Percentiles rank a stretch among this genome's conserved stretches.
Evolutionary conservation across 2,797 vertebrate genomes (phyloP).

Genomic region (Lagorchestes hirsutus): DNA sequence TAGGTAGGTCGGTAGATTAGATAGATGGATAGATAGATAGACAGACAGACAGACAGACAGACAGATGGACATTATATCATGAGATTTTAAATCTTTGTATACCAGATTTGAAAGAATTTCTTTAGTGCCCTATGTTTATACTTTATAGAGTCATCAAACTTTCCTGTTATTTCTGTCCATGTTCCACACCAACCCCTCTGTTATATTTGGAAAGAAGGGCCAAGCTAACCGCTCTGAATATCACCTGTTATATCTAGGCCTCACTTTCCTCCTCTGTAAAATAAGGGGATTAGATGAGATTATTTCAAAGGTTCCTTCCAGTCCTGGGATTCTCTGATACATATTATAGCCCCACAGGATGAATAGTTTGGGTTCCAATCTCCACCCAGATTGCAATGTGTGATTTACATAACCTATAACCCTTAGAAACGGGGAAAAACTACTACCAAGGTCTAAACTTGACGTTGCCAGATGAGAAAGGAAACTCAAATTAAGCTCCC

Average conservation of each 20-base stretch:
- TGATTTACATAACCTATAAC: background rate
- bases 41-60: fast-evolving
- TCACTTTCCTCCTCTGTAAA: background rate
- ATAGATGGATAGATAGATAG: too few relatives aligned
- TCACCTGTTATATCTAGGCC: background rate
- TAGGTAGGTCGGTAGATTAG: background rate
- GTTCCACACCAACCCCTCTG: background rate
- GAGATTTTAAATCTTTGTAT: background rate
- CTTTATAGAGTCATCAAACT: background rate
- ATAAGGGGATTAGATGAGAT: background rate
- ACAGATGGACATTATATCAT: background rate
- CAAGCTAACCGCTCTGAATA: background rate
- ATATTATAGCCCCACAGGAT: background rate
- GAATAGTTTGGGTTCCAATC: background rate
- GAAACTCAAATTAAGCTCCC: background rate
- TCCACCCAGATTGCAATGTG: background rate
- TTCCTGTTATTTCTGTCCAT: background rate
- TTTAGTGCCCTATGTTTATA: background rate
- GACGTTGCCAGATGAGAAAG: background rate
- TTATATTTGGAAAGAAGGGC: background rate
- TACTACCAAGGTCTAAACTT: background rate
- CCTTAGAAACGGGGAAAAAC: background rate
- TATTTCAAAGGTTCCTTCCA: background rate
- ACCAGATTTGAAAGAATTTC: background rate
- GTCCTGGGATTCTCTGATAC: background rate